Evolutionary conservation across 1,140 invertebrate species (phyloP).

Genomic region (Nixonia krombeini): DNA sequence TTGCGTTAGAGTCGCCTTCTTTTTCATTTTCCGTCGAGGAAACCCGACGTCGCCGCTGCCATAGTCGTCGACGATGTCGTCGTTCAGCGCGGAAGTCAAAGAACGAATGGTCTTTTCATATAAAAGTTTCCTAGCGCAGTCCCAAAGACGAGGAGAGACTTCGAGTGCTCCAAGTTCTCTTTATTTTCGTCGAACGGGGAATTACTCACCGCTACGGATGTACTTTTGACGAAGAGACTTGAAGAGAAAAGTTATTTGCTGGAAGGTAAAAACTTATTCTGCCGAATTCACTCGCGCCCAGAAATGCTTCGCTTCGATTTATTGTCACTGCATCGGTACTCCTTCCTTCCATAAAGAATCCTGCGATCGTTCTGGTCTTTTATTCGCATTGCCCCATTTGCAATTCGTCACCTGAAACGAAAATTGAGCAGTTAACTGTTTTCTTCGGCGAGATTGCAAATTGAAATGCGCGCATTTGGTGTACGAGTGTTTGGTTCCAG

Average conservation of each 20-base stretch:
- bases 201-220: slow-evolving; percentile 32
- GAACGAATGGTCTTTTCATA: slow-evolving; percentile 28
- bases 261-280: neutral
- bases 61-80: slow-evolving; percentile 15
- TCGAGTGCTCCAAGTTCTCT: slow-evolving; percentile 30
- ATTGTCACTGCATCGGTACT: too few relatives aligned
- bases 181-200: slow-evolving; percentile 36
- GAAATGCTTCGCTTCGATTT: too few relatives aligned
- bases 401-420: too few relatives aligned
- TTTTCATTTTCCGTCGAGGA: slow-evolving; percentile 33
- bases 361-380: too few relatives aligned
- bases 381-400: too few relatives aligned
- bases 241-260: slow-evolving; percentile 28
- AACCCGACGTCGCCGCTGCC: slow-evolving; percentile 30
- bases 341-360: too few relatives aligned
- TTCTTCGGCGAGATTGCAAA: too few relatives aligned
- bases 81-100: slow-evolving; percentile 20
- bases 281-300: neutral
- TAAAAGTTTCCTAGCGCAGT: slow-evolving; percentile 36
- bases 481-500: too few relatives aligned
- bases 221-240: slow-evolving; percentile 22
- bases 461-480: too few relatives aligned
- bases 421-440: too few relatives aligned
- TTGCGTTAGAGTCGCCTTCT: neutral
- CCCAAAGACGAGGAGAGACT: slow-evolving; percentile 35